A percentile compares a stretch with the other conserved stretches of the same genome.
phyloP scores from a whole-genome alignment of 2,113 vertebrate genomes.

The Ctenodactylus gundi region DNA sequence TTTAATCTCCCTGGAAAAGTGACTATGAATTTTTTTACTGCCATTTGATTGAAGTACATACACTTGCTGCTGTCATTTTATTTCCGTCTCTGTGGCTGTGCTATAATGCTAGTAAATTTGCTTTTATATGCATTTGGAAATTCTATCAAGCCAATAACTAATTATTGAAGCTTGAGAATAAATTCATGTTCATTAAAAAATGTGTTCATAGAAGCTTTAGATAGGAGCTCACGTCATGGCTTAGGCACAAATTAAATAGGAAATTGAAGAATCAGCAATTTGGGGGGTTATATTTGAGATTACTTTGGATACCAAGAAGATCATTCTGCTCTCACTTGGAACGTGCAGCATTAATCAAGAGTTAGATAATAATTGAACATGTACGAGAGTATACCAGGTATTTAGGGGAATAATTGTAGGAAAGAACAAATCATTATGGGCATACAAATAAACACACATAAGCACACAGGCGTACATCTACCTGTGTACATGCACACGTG shows the following conservation, averaged over 20 bases:
- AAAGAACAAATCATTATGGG: neutral
- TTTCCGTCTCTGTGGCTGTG: neutral
- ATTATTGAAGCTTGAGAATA: neutral
- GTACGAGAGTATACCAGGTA: neutral
- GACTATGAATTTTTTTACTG: neutral
- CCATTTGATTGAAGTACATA: neutral
- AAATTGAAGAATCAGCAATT: neutral
- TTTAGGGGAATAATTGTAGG: neutral
- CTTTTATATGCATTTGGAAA: neutral
- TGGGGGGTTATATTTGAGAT: neutral
- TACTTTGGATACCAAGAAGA: neutral
- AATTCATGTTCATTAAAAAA: neutral
- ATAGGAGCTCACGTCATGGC: neutral
- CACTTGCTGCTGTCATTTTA: neutral
- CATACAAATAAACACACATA: neutral
- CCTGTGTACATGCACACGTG: neutral
- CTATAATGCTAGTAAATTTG: neutral
- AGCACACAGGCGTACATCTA: neutral
- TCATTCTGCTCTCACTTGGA: neutral
- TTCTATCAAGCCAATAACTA: neutral
- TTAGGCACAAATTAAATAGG: neutral
- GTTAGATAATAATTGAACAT: neutral
- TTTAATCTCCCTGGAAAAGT: neutral
- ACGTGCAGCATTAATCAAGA: neutral
- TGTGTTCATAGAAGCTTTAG: neutral